Evolutionary conservation across 2,797 vertebrate species (phyloP).

Genomic region (Ambastaia sidthimunki): DNA sequence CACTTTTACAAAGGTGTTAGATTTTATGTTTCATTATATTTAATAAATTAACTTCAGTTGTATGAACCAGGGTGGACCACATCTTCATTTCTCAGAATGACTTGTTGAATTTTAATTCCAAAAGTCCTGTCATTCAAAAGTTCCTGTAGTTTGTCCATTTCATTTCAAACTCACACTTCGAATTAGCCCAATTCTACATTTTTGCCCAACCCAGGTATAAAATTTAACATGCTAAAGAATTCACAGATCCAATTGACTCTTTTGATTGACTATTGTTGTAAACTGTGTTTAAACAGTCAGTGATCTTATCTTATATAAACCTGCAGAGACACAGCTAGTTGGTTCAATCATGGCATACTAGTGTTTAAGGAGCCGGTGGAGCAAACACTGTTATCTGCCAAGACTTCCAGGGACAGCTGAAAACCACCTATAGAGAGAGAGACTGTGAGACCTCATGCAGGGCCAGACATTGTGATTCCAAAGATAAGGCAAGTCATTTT

Average conservation of each 20-base stretch:
- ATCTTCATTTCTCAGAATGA: neutral
- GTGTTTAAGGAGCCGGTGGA: constrained; percentile 44
- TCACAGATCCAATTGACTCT: neutral
- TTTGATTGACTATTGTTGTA: constrained; percentile 31
- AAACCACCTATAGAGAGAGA: constrained; percentile 23
- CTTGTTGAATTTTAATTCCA: neutral
- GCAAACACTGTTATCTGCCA: constrained; percentile 53
- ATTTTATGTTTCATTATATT: neutral
- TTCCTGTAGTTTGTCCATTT: neutral
- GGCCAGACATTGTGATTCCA: constrained; percentile 64
- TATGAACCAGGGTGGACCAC: too few relatives aligned
- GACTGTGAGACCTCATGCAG: constrained; percentile 59
- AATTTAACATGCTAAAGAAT: constrained; percentile 12
- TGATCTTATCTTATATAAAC: constrained; percentile 25
- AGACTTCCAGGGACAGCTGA: constrained; percentile 31
- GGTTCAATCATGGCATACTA: constrained; percentile 42
- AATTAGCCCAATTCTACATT: neutral
- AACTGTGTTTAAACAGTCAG: constrained; percentile 22
- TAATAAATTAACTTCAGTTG: neutral
- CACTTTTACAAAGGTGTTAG: too few relatives aligned
- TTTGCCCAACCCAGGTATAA: neutral
- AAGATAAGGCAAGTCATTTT: constrained; percentile 80
- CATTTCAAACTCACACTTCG: neutral
- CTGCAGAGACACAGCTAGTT: constrained; percentile 43
- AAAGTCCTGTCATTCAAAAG: neutral